These are phyloP conservation scores for Tholera decimalis DNA, from an alignment of 2,888 invertebrate species.

Conservation along the genomic window DNA sequence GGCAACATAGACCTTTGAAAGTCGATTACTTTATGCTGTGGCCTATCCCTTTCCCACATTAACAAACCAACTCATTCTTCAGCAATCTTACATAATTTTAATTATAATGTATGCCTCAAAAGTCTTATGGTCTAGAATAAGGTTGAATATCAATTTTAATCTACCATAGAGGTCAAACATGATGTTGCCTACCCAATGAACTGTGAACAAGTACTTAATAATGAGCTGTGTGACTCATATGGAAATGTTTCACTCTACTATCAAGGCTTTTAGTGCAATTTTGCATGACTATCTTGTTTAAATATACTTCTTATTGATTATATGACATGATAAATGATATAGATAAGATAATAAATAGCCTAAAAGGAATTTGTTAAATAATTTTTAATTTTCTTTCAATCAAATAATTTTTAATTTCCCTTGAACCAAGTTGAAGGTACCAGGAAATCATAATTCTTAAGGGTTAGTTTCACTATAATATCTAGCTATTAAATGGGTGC, in stretches of 20 bases:
- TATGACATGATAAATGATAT: slow-evolving; percentile 3
- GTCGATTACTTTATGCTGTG: background rate
- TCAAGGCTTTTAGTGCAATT: slow-evolving; percentile 3
- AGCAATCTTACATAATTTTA: background rate
- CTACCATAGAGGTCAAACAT: slow-evolving; percentile 25
- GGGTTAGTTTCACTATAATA: background rate
- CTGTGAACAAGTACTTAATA: slow-evolving; percentile 25
- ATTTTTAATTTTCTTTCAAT: background rate
- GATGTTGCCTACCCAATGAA: slow-evolving; percentile 28
- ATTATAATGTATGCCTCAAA: background rate
- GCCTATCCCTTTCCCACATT: background rate
- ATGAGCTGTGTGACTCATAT: slow-evolving; percentile 28
- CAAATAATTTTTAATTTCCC: slow-evolving; percentile 5
- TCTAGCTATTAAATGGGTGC: background rate
- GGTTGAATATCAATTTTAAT: slow-evolving; percentile 10
- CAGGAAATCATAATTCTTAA: background rate
- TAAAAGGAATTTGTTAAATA: background rate
- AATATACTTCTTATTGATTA: background rate
- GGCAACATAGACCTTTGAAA: background rate
- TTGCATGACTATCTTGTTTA: slow-evolving; percentile 7
- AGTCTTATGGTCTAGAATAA: background rate
- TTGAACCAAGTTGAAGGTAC: slow-evolving; percentile 5
- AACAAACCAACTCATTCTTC: background rate
- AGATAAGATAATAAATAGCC: background rate
- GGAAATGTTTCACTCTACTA: slow-evolving; percentile 24